These are phyloP conservation scores for Drosophila rubida DNA, from an alignment of 2,888 invertebrate species.

Conservation along the genomic window DNA sequence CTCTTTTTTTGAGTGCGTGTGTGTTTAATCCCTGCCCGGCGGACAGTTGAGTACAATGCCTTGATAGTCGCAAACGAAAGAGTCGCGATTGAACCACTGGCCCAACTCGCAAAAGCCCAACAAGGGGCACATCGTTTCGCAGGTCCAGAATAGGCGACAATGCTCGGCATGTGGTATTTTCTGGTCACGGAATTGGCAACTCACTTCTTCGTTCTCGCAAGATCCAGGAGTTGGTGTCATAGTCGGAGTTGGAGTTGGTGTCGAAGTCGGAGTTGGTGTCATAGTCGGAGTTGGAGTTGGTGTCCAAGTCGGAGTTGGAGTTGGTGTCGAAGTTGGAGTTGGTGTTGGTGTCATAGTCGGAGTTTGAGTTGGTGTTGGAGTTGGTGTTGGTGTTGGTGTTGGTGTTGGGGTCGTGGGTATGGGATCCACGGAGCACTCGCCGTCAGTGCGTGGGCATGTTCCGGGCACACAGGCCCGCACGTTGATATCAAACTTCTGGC, in stretches of 20 bases:
- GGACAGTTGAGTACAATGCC: constrained; percentile 60
- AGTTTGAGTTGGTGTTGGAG: background rate
- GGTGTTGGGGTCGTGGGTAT: background rate
- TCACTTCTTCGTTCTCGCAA: constrained; percentile 43
- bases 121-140: constrained; percentile 48
- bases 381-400: background rate
- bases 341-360: background rate
- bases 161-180: constrained; percentile 53
- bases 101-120: constrained; percentile 63
- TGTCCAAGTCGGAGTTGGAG: background rate
- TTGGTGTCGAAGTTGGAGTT: background rate
- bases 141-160: constrained; percentile 62
- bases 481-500: constrained; percentile 25
- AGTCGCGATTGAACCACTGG: constrained; percentile 58
- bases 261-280: background rate
- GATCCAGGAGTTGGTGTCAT: background rate
- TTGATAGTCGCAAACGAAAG: constrained; percentile 50
- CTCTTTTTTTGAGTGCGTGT: background rate
- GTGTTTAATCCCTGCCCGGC: constrained; percentile 43
- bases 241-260: background rate
- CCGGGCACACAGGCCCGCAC: constrained; percentile 47
- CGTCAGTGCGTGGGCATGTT: constrained; percentile 55
- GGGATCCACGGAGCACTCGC: background rate
- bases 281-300: background rate
- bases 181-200: constrained; percentile 52